Base-by-base conservation (phyloP, 2,113 vertebrate species). In the Syngnathus scovelli region DNA sequence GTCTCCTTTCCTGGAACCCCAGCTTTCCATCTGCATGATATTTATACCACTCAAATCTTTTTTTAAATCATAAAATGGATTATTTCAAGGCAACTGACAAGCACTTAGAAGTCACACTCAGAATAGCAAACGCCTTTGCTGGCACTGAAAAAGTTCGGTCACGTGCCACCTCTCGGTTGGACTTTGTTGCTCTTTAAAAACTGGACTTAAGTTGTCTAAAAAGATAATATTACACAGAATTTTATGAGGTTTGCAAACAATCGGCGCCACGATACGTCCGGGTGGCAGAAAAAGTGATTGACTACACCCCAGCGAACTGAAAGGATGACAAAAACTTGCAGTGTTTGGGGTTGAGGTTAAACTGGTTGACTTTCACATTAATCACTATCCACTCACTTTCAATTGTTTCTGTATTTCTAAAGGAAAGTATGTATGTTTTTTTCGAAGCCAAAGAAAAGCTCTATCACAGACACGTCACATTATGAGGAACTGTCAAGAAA, bases 81-180 rank as follows among this genome's bases (percentile, higher is more conserved):
- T 1, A 76, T 64, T 73, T 74, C 68, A 74, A 77, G 21, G 37
- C 61, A 72, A 52, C 65, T 61, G 58, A 43, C 5, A 21, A 75
- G 70, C 49, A 48, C 44, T 77, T 44, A 39, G 23, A 62, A 46
- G 61, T 46, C 41, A 44, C 21, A 79, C 70, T 76, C 61, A 76
- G 77, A 87, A 83, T 78, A 85, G 72, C 70, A 78, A 78, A 75
- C 70, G 82, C 67, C 72, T 81, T 16, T n/a, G 38, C 9, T 39
- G 18, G 38, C 9, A n/a, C 27, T 36, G 27, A 41, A 61, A 58
- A n/a, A 15, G 10, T 43, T 36, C 36, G 38, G 18, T 36, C 54
- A 27, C 54, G 7, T 49, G 82, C 61, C 78, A 75, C 66, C 80
- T 33, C 68, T 63, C 12, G 56, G 76, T 80, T 59, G 72, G 70